Base-by-base conservation (phyloP, 2,888 invertebrate genomes). In the Protophormia terraenovae region DNA sequence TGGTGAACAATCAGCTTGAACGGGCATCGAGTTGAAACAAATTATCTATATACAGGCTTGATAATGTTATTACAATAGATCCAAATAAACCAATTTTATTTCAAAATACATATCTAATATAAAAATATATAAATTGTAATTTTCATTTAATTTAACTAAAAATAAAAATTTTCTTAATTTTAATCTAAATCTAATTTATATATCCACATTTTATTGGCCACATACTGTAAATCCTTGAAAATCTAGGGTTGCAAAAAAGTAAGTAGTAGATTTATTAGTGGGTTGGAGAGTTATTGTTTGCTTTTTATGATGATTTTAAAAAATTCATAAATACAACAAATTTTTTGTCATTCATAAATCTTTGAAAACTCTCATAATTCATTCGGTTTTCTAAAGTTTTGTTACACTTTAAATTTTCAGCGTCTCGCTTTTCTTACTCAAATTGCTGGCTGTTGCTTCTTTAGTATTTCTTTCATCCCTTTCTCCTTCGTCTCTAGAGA, bases 281-380 rank as follows among this genome's bases (percentile, higher is more conserved):
- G 77, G 53, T 47, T 71, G 82, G 27, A 32, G 35, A 45, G 32
- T 38, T 77, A 58, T 60, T 75, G 66, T 75, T 75, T 81, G 82
- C 66, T 60, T 82, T 84, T 78, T 50, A 62, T 67, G 85, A 86
- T 83, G 83, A 87, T 86, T 86, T 50, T 87, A 69, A 88, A 87
- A 88, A 87, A 83, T 71, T 71, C 35, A 75, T 47, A 80, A 73
- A 80, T 27, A 80, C 22, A 47, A 29, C 3, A 67, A 1, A 5
- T 32, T 12, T 50, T 76, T 87, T 86, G 83, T 86, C 83, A 90
- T 89, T 89, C 91, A 91, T 91, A 91, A 91, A 91, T 91, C 91
- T 90, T 91, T 60, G 86, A 87, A 88, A 89, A 88, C 87, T 87
- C 88, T 89, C 90, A 91, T 91, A 91, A 91, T 91, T 91, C 91